These are phyloP conservation scores for Chaetogeoica ovagalla DNA, from an alignment of 2,888 invertebrate species.

Conservation along the genomic window DNA sequence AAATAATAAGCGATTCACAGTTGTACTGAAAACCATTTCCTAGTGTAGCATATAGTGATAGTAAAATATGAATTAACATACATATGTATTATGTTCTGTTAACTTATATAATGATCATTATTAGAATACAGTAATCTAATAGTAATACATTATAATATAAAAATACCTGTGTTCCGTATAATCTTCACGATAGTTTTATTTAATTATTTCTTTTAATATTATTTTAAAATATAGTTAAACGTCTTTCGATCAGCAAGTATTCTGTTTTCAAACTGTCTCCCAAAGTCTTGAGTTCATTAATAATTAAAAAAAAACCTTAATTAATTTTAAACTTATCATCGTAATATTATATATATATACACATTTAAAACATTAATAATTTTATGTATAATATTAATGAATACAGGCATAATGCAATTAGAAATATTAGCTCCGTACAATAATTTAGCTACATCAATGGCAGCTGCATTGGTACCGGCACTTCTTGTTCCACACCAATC, in stretches of 20 bases:
- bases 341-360: not conserved
- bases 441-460: slow-evolving; percentile 63
- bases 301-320: not conserved
- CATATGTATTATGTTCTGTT: too few relatives aligned
- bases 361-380: not conserved
- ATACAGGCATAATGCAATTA: slow-evolving; percentile 62
- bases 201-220: too few relatives aligned
- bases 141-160: too few relatives aligned
- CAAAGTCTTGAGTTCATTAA: too few relatives aligned
- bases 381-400: not conserved
- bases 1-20: not conserved
- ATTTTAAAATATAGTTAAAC: too few relatives aligned
- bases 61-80: not conserved
- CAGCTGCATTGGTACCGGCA: slow-evolving; percentile 63
- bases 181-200: too few relatives aligned
- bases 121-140: too few relatives aligned
- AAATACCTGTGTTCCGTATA: too few relatives aligned
- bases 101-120: too few relatives aligned
- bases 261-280: too few relatives aligned
- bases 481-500: slow-evolving; percentile 60
- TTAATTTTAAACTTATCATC: not conserved
- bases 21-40: not conserved
- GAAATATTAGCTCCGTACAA: slow-evolving; percentile 64
- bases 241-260: too few relatives aligned
- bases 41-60: not conserved